Percentiles rank a stretch among this genome's conserved stretches.
These are phyloP conservation scores for Scopus umbretta DNA, from an alignment of 2,113 vertebrate species.

Conservation along the genomic window DNA sequence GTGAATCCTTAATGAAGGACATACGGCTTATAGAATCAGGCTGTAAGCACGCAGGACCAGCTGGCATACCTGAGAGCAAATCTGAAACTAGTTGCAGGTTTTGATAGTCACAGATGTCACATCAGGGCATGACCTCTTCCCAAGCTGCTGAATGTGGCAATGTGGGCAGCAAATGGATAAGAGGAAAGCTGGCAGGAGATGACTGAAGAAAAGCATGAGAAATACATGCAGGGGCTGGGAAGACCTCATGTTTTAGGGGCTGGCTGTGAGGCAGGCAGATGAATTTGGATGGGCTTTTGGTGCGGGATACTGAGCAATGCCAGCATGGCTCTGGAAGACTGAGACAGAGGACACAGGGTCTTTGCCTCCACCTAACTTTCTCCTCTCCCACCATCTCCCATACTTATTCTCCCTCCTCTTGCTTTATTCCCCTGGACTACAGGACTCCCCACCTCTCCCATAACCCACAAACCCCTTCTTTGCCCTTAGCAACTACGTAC, in stretches of 20 bases:
- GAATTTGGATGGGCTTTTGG: background rate
- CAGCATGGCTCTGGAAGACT: background rate
- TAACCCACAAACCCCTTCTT: background rate
- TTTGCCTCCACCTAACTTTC: background rate
- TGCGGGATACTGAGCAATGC: background rate
- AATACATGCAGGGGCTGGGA: background rate
- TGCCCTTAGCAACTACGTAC: background rate
- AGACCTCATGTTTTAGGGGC: background rate
- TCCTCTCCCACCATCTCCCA: background rate
- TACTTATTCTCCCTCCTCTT: background rate
- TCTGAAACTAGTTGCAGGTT: background rate
- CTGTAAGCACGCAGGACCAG: background rate
- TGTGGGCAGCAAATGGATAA: fast-evolving
- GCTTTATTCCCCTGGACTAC: background rate
- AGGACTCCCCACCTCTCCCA: background rate
- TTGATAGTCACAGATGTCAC: background rate
- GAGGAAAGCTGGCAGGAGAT: background rate
- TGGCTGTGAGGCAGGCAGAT: background rate
- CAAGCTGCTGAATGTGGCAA: background rate
- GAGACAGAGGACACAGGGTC: background rate
- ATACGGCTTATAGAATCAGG: background rate
- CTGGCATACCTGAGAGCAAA: background rate
- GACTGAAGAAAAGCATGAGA: background rate
- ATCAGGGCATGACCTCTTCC: background rate
- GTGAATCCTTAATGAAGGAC: background rate